These are phyloP conservation scores for Myrmecophaga tridactyla DNA, from an alignment of 2,113 vertebrate species.

Conservation along the genomic window DNA sequence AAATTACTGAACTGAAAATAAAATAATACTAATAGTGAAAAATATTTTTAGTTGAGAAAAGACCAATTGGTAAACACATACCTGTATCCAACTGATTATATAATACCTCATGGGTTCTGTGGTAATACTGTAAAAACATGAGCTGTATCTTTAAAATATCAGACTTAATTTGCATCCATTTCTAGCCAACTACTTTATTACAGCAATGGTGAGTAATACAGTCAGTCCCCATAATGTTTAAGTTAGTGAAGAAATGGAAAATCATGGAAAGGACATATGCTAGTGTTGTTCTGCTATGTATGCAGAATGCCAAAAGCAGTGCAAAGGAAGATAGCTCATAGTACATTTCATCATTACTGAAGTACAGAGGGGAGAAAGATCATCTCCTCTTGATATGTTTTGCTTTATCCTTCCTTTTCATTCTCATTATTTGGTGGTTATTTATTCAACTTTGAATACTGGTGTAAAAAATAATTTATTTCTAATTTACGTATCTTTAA, in stretches of 20 bases:
- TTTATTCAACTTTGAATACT: neutral
- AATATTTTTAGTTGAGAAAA: slow-evolving; percentile 30
- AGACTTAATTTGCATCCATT: slow-evolving; percentile 60
- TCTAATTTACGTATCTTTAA: slow-evolving; percentile 23
- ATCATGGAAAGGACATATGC: slow-evolving; percentile 37
- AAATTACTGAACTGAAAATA: slow-evolving; percentile 47
- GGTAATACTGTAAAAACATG: slow-evolving; percentile 27
- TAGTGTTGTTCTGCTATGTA: slow-evolving; percentile 28
- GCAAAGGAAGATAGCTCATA: slow-evolving; percentile 49
- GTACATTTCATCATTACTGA: neutral
- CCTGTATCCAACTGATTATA: slow-evolving; percentile 42
- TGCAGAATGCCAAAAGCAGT: slow-evolving; percentile 51
- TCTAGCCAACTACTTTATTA: slow-evolving; percentile 59
- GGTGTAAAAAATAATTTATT: neutral
- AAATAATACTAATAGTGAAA: slow-evolving; percentile 51
- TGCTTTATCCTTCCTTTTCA: slow-evolving; percentile 7
- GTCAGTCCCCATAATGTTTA: slow-evolving; percentile 55
- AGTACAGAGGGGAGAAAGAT: neutral
- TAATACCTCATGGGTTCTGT: slow-evolving; percentile 39
- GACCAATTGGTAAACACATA: slow-evolving; percentile 35
- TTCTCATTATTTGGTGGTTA: neutral
- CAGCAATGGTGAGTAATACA: slow-evolving; percentile 50
- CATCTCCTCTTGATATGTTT: neutral
- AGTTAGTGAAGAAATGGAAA: slow-evolving; percentile 73
- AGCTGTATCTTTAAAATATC: slow-evolving; percentile 57